These are phyloP conservation scores for Hyposmocoma kahamanoa DNA, from an alignment of 1,140 invertebrate genomes.

Conservation along the genomic window DNA sequence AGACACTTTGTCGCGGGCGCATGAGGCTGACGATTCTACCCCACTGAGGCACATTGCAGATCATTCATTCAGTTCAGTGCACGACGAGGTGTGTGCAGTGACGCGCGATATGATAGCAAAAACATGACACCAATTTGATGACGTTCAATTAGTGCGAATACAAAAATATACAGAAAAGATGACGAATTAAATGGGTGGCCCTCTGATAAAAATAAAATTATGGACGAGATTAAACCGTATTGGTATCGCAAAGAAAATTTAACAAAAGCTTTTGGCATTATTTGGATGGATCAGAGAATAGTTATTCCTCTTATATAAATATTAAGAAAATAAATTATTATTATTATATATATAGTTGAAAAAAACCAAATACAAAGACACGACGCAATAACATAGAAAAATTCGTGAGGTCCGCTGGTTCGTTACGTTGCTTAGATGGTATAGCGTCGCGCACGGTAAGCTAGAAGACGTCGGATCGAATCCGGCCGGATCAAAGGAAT, in stretches of 20 bases:
- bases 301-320: constrained; percentile 38
- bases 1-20: constrained; percentile 10
- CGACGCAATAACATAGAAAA: too few species aligned
- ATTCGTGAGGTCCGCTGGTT: too few species aligned
- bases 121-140: not conserved
- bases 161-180: constrained; percentile 1
- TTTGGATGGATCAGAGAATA: constrained; percentile 33
- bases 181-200: constrained; percentile 9
- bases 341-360: constrained; percentile 1
- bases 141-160: constrained; percentile 1
- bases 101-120: not conserved
- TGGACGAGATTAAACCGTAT: constrained; percentile 8
- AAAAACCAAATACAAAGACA: too few species aligned
- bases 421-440: too few species aligned
- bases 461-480: too few species aligned
- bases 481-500: too few species aligned
- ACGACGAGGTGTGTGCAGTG: not conserved
- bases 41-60: too few species aligned
- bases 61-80: not conserved
- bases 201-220: not conserved
- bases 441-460: too few species aligned
- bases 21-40: not conserved
- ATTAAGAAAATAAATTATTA: constrained; percentile 33
- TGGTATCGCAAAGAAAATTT: constrained; percentile 18
- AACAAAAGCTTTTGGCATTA: constrained; percentile 26